Percentiles rank a stretch among this genome's conserved stretches.
Conservation (phyloP, 2,113 vertebrate species). For the Plestiodon gilberti region DNA sequence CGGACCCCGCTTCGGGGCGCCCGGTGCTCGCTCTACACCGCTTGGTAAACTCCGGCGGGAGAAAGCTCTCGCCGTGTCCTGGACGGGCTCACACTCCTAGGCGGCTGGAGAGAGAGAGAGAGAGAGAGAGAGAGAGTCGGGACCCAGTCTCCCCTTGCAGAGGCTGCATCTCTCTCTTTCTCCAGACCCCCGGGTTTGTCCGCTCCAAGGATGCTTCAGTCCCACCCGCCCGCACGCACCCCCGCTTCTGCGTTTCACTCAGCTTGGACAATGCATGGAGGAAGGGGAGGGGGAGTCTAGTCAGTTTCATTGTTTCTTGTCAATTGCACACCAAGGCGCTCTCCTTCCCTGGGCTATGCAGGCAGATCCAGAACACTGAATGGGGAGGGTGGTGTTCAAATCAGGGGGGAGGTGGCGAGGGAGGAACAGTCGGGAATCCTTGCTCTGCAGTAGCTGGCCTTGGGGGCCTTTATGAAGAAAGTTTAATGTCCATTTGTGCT, state of each 20-base stretch:
- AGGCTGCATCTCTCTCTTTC: not conserved
- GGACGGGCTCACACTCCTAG: too few species aligned
- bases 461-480: not conserved
- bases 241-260: not conserved
- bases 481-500: not conserved
- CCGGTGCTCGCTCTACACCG: not conserved
- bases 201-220: too few species aligned
- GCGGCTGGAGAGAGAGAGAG: too few species aligned
- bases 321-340: not conserved
- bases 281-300: not conserved
- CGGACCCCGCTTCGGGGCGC: not conserved
- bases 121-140: too few species aligned
- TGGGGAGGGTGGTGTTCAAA: too few species aligned
- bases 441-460: not conserved
- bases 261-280: constrained; percentile 20
- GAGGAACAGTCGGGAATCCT: not conserved
- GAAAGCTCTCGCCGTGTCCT: too few species aligned
- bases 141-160: not conserved
- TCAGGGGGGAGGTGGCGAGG: not conserved
- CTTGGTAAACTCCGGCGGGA: not conserved
- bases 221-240: too few species aligned
- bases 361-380: not conserved
- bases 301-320: constrained; percentile 14
- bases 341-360: not conserved
- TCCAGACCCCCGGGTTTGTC: too few species aligned